Conservation (phyloP, 1,140 invertebrate genomes). For the Pinna nobilis region DNA sequence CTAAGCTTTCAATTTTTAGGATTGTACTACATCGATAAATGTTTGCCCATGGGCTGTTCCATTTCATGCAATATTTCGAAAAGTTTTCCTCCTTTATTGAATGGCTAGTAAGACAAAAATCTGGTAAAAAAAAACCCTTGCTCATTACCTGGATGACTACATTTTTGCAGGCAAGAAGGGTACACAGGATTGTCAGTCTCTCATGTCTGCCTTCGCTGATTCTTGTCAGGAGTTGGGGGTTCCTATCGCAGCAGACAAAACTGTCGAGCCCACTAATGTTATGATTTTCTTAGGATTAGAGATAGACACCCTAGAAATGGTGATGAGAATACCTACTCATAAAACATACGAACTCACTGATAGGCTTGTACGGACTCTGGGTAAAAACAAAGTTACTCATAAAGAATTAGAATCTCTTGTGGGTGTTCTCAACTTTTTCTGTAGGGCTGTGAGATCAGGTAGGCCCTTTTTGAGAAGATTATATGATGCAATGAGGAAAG, state of each 20-base stretch:
- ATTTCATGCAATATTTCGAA: constrained; percentile 10
- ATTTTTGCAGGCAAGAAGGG: neutral
- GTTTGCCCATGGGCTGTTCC: constrained; percentile 27
- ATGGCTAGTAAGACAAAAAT: neutral
- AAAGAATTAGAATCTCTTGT: neutral
- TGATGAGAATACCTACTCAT: constrained; percentile 2
- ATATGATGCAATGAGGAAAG: constrained; percentile 8
- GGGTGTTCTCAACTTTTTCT: constrained; percentile 1
- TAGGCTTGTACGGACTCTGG: neutral
- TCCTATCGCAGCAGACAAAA: constrained; percentile 15
- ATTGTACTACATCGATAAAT: constrained; percentile 3
- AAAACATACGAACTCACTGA: constrained; percentile 6
- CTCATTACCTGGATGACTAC: constrained; percentile 29
- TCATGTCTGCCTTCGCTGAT: neutral
- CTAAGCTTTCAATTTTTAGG: neutral
- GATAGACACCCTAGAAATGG: constrained; percentile 22
- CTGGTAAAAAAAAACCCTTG: constrained; percentile 2
- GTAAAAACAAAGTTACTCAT: neutral
- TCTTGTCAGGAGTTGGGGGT: constrained; percentile 5
- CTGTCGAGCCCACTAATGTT: neutral
- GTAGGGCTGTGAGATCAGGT: neutral
- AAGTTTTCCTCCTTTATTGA: constrained; percentile 24
- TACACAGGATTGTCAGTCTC: neutral
- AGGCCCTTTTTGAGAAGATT: constrained; percentile 8
- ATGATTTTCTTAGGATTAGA: constrained; percentile 14